Conservation (phyloP, 2,888 invertebrate species). For the Candidula unifasciata region DNA sequence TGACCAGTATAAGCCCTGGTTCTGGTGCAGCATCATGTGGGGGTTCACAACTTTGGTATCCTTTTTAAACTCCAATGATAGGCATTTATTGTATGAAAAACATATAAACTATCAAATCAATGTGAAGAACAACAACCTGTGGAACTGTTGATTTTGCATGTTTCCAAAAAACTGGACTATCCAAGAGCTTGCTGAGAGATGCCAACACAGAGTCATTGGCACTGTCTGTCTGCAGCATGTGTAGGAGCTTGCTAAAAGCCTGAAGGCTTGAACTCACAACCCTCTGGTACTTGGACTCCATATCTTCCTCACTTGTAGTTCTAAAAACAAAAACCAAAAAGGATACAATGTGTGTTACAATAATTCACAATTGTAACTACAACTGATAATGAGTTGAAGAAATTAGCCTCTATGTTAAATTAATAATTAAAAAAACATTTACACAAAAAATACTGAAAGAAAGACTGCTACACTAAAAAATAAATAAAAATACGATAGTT, state of each 20-base stretch:
- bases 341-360: not conserved
- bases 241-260: constrained; percentile 83
- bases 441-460: too few relatives aligned
- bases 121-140: constrained; percentile 53
- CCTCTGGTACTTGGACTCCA: constrained; percentile 84
- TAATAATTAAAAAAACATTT: too few relatives aligned
- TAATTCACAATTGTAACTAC: not conserved
- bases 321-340: constrained; percentile 72
- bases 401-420: too few relatives aligned
- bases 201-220: constrained; percentile 80
- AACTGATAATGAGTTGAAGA: not conserved
- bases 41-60: too few relatives aligned
- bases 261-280: constrained; percentile 84
- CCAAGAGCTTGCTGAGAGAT: constrained; percentile 77
- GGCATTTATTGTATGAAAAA: too few relatives aligned
- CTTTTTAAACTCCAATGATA: too few relatives aligned
- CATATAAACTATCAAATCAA: too few relatives aligned
- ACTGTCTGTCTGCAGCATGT: constrained; percentile 79
- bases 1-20: too few relatives aligned
- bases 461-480: too few relatives aligned
- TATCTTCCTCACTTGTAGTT: constrained; percentile 82
- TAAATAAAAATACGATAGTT: too few relatives aligned
- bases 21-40: too few relatives aligned
- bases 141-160: constrained; percentile 66
- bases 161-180: constrained; percentile 84